These are phyloP conservation scores for Sminthurides aquaticus DNA, from an alignment of 2,888 invertebrate species.

Conservation along the genomic window DNA sequence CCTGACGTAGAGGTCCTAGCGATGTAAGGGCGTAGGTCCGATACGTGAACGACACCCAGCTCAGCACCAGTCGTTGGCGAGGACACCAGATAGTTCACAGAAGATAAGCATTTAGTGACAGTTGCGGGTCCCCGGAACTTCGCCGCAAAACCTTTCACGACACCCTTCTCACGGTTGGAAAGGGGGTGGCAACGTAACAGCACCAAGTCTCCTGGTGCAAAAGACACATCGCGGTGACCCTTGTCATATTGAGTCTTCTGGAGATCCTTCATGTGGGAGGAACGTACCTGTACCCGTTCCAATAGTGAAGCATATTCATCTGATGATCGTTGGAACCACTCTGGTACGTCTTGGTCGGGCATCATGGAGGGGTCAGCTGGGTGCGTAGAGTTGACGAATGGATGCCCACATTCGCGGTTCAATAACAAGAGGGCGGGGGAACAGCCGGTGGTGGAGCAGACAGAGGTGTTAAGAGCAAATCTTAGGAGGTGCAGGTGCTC, in stretches of 20 bases:
- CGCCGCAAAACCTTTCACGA: slow-evolving; percentile 15
- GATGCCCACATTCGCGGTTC: slow-evolving; percentile 24
- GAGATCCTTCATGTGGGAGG: slow-evolving; percentile 4
- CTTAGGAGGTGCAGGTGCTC: slow-evolving; percentile 15
- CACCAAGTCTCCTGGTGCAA: slow-evolving; percentile 23
- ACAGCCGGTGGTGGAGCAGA: slow-evolving; percentile 28
- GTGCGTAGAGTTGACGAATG: slow-evolving; percentile 20
- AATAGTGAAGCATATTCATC: neutral
- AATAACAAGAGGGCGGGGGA: slow-evolving; percentile 24
- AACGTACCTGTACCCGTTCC: slow-evolving; percentile 6
- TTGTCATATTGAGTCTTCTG: slow-evolving; percentile 24
- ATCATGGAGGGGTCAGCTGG: neutral
- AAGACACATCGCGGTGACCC: slow-evolving; percentile 4
- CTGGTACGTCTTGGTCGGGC: slow-evolving; percentile 2
- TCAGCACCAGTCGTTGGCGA: neutral
- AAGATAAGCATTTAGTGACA: neutral
- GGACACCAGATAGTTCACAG: neutral
- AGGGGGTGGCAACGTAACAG: slow-evolving; percentile 19
- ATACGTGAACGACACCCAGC: neutral
- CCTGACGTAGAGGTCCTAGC: no score
- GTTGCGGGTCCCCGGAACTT: slow-evolving; percentile 14
- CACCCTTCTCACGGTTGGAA: slow-evolving; percentile 18
- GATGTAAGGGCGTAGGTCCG: neutral
- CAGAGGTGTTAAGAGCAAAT: slow-evolving; percentile 23
- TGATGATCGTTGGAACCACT: neutral